These are phyloP conservation scores for Julus scandinavius DNA, from an alignment of 2,888 invertebrate species.

Conservation along the genomic window DNA sequence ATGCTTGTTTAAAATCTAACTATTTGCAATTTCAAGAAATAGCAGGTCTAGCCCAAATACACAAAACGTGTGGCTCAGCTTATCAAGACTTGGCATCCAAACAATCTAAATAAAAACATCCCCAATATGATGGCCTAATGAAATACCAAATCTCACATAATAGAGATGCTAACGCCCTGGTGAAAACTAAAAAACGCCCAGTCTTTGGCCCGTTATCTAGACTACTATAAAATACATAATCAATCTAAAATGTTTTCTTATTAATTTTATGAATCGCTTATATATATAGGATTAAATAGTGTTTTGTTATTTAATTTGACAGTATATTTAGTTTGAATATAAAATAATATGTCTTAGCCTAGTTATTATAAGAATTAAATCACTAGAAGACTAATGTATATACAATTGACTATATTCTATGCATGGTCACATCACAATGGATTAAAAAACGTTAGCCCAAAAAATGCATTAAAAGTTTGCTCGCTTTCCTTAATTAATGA, in stretches of 20 bases:
- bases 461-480: not conserved
- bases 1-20: not conserved
- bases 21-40: not conserved
- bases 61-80: no score
- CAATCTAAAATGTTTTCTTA: not conserved
- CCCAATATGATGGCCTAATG: not conserved
- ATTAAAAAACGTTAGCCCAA: not conserved
- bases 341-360: not conserved
- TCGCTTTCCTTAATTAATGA: conserved; percentile 40
- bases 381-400: not conserved
- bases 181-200: not conserved
- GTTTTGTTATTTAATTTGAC: no score
- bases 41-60: no score
- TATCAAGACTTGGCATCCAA: not conserved
- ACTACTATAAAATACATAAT: not conserved
- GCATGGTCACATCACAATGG: not conserved
- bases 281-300: no score
- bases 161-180: not conserved
- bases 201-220: not conserved
- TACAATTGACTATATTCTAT: not conserved
- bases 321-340: no score
- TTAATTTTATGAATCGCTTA: no score
- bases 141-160: not conserved
- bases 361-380: not conserved
- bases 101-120: not conserved